Evolutionary conservation across 2,797 vertebrate genomes (phyloP).

Genomic region (Rhynchotus rufescens): DNA sequence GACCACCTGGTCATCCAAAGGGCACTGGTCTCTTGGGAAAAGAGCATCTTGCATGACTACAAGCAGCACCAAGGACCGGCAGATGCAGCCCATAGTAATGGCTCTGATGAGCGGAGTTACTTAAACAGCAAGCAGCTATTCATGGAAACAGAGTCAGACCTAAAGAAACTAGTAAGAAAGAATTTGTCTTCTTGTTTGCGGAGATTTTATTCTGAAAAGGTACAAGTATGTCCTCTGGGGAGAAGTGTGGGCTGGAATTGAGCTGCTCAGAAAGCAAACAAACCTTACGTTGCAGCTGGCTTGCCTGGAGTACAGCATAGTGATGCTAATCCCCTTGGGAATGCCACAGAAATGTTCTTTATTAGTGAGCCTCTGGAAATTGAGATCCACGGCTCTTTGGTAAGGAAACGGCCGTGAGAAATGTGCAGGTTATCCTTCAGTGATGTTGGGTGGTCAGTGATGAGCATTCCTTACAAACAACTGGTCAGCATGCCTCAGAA

Average conservation of each 20-base stretch:
- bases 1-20: too few relatives aligned
- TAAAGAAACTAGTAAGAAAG: not conserved
- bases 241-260: not conserved
- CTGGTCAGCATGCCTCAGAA: not conserved
- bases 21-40: too few relatives aligned
- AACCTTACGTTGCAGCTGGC: not conserved
- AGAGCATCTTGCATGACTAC: too few relatives aligned
- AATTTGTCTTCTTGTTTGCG: not conserved
- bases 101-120: not conserved
- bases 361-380: not conserved
- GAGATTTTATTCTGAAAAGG: not conserved
- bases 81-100: not conserved
- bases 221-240: not conserved
- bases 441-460: not conserved
- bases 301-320: not conserved
- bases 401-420: not conserved
- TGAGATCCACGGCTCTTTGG: not conserved
- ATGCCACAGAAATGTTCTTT: not conserved
- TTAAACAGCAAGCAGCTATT: not conserved
- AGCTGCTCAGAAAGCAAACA: not conserved
- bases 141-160: not conserved
- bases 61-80: too few relatives aligned
- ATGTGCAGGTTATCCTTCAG: not conserved
- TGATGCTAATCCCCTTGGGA: not conserved
- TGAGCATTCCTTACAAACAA: not conserved